A percentile compares a stretch with the other conserved stretches of the same genome.
Evolutionary conservation across 2,113 vertebrate genomes (phyloP).

Genomic region (Clarias gariepinus): DNA sequence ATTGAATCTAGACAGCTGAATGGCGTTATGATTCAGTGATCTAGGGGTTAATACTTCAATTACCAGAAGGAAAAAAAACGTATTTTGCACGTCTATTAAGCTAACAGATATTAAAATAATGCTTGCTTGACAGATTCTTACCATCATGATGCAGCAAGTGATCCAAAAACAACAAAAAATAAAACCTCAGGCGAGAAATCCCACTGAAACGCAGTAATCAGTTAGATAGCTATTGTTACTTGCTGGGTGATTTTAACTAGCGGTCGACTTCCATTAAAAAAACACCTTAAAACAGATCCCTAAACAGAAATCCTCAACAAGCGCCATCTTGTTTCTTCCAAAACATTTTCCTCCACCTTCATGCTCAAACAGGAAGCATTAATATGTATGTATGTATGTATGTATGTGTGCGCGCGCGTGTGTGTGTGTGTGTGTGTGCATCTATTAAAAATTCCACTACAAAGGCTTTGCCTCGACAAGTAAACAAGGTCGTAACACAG

Average conservation of each 20-base stretch:
- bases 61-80: neutral
- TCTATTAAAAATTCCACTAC: neutral
- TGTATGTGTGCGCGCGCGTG: neutral
- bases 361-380: neutral
- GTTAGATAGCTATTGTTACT: neutral
- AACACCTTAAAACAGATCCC: neutral
- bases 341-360: neutral
- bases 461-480: slow-evolving; percentile 28
- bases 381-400: neutral
- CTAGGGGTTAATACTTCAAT: neutral
- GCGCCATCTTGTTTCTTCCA: neutral
- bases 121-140: neutral
- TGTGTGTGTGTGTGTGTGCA: neutral
- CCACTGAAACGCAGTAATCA: neutral
- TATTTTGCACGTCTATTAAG: neutral
- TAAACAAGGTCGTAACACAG: slow-evolving; percentile 67
- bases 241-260: neutral
- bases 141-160: slow-evolving; percentile 14
- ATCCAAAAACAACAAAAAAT: neutral
- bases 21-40: neutral
- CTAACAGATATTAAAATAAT: neutral
- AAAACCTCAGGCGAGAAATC: neutral
- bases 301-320: neutral
- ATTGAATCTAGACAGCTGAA: neutral
- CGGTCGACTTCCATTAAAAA: neutral